Evolutionary conservation across 2,888 invertebrate species (phyloP), one percentile per base, ranked within the genome.

Genomic region (Aleiodes leptofemur): DNA sequence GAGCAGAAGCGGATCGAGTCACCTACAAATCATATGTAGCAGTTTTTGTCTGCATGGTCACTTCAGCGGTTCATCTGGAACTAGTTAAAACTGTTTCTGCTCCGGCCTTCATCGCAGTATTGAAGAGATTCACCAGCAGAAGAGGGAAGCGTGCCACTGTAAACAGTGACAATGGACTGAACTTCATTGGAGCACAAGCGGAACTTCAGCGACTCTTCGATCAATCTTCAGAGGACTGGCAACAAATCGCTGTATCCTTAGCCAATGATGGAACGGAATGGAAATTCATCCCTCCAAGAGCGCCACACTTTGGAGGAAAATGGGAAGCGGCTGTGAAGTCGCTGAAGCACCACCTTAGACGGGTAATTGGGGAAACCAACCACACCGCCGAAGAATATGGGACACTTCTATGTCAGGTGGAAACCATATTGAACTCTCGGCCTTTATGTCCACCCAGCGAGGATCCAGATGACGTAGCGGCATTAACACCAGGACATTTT

Each of bases 271-370:
- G 77, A 1, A 82, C 83, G 8, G 59, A 76, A 3, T 89, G 87
- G 87, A 80, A 86, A 48, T 90, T 88, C 68, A 85, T 82, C 31
- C 86, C 86, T 3, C 85, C 86, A 23, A 23, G 74, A 29, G 80
- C 85, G 4, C 85, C 86, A 1, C 84, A 89, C 70, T 85, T 85
- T 56, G 86, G 88, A 3, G 87, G 86, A 1, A 69, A 87, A 3
- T 88, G 86, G 84, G 86, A 89, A 72, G 83, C 85, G 0, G 84
- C 82, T 4, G 84, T 89, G 0, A 86, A 86, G 56, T 83, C 82
- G 0, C 75, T 82, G 0, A 89, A 88, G 76, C 80, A 78, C 74
- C 86, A 87, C 76, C 64, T 88, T 1, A 48, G 55, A 8, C 43
- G 72, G 13, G n/a, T 72, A 0, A 38, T 76, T 4, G 16, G 34